phyloP scores from a whole-genome alignment of 2,888 invertebrate species.

The Thyatira batis region DNA sequence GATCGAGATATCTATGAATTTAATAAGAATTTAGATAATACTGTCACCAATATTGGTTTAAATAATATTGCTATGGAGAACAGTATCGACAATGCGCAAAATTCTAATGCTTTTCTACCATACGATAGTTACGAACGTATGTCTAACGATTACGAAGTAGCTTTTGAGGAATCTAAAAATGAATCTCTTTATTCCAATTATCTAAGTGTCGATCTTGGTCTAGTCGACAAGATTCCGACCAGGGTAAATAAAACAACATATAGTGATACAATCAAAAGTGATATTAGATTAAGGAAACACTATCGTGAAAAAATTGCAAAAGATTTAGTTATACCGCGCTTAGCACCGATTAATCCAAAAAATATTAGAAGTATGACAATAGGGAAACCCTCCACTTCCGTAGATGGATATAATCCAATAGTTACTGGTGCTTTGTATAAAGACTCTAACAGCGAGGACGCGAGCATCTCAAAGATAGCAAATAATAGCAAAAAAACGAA shows the following conservation, averaged over 20 bases:
- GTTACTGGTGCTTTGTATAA: neutral
- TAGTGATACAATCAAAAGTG: slow-evolving; percentile 34
- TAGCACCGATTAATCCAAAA: slow-evolving; percentile 47
- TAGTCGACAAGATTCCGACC: slow-evolving; percentile 13
- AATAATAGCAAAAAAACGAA: slow-evolving; percentile 6
- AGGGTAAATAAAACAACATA: slow-evolving; percentile 20
- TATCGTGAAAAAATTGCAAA: slow-evolving; percentile 45
- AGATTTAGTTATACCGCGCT: slow-evolving; percentile 40
- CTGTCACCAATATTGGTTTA: slow-evolving; percentile 10
- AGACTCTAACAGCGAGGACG: neutral
- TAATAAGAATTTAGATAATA: neutral
- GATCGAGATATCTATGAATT: neutral
- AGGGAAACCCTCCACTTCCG: slow-evolving; percentile 30
- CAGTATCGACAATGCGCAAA: slow-evolving; percentile 1
- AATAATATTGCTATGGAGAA: slow-evolving; percentile 14
- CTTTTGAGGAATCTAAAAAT: neutral
- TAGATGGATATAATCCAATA: neutral
- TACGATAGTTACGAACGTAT: neutral
- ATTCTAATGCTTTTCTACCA: neutral
- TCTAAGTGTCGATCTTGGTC: slow-evolving; percentile 4
- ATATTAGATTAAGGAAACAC: slow-evolving; percentile 45
- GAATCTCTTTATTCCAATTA: neutral
- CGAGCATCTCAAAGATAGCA: neutral
- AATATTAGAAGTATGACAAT: slow-evolving; percentile 62
- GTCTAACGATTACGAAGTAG: neutral